Evolutionary conservation across 2,888 invertebrate species (phyloP).

Genomic region (Diarsia brunnea): DNA sequence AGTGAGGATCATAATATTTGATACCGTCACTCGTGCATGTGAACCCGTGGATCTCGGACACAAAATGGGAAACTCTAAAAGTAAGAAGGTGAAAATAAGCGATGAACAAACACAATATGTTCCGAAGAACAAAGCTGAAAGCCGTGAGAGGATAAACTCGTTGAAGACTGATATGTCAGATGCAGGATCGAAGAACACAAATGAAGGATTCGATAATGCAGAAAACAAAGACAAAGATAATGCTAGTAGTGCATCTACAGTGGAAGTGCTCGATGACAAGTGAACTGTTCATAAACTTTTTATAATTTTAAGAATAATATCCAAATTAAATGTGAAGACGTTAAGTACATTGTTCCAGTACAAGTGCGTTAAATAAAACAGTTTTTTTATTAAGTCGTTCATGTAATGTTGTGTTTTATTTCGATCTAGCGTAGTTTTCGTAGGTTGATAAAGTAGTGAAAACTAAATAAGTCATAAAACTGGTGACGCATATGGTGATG

Average conservation of each 20-base stretch:
- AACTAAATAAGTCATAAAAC: constrained; percentile 32
- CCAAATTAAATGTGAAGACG: constrained; percentile 43
- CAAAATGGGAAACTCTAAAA: constrained; percentile 87
- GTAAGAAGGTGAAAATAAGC: constrained; percentile 86
- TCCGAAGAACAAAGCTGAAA: constrained; percentile 73
- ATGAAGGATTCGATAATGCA: constrained; percentile 67
- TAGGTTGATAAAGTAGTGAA: constrained; percentile 31
- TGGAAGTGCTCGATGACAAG: constrained; percentile 88
- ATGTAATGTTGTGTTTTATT: constrained; percentile 55
- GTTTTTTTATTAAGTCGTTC: constrained; percentile 38
- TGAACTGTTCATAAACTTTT: constrained; percentile 66
- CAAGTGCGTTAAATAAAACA: constrained; percentile 58
- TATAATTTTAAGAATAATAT: constrained; percentile 33
- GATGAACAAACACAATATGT: constrained; percentile 76
- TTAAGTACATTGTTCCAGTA: constrained; percentile 32
- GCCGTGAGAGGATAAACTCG: constrained; percentile 80
- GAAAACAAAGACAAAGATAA: constrained; percentile 81
- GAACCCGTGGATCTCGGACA: constrained; percentile 68
- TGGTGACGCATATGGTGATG: constrained; percentile 7
- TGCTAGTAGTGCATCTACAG: constrained; percentile 87
- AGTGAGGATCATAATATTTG: constrained; percentile 57
- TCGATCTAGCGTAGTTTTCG: constrained; percentile 24
- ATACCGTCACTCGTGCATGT: constrained; percentile 66
- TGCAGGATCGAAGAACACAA: constrained; percentile 59
- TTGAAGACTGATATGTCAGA: constrained; percentile 81